These are phyloP conservation scores for Mactromeris polynyma DNA, from an alignment of 2,888 invertebrate genomes.

Conservation along the genomic window DNA sequence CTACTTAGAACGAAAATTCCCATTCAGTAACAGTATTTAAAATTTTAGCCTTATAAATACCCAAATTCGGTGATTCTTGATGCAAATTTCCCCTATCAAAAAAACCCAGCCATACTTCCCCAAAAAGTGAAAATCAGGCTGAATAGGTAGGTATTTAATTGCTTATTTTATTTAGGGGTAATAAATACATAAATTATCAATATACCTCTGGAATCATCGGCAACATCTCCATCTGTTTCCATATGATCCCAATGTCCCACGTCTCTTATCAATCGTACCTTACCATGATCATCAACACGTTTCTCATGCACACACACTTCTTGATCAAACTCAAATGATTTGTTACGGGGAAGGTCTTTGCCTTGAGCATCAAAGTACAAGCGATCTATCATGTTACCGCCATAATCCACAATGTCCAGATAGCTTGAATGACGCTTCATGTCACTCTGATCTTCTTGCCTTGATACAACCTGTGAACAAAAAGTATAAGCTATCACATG, in stretches of 20 bases:
- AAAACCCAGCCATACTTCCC: too few relatives aligned
- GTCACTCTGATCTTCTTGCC: conserved; percentile 35
- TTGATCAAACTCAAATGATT: conserved; percentile 54
- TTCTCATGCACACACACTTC: conserved; percentile 50
- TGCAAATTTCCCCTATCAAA: too few relatives aligned
- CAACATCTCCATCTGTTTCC: conserved; percentile 41
- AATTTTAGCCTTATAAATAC: too few relatives aligned
- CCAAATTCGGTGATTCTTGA: too few relatives aligned
- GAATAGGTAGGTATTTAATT: too few relatives aligned
- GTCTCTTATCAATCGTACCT: conserved; percentile 42
- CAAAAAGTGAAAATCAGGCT: too few relatives aligned
- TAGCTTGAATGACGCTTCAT: conserved; percentile 60
- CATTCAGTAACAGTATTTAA: too few relatives aligned
- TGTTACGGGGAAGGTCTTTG: conserved; percentile 53
- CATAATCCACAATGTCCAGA: conserved; percentile 63
- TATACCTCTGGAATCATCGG: not conserved
- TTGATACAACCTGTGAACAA: conserved; percentile 21
- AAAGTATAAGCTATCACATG: too few relatives aligned
- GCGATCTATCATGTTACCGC: conserved; percentile 54
- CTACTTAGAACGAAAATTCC: too few relatives aligned
- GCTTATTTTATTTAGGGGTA: too few relatives aligned
- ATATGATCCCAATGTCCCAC: conserved; percentile 51
- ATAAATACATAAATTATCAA: not conserved
- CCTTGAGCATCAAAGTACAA: conserved; percentile 58
- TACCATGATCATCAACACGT: conserved; percentile 33